Percentiles rank a stretch among this genome's conserved stretches.
Evolutionary conservation across 2,113 vertebrate species (phyloP).

Genomic region (Atherinomorus stipes): DNA sequence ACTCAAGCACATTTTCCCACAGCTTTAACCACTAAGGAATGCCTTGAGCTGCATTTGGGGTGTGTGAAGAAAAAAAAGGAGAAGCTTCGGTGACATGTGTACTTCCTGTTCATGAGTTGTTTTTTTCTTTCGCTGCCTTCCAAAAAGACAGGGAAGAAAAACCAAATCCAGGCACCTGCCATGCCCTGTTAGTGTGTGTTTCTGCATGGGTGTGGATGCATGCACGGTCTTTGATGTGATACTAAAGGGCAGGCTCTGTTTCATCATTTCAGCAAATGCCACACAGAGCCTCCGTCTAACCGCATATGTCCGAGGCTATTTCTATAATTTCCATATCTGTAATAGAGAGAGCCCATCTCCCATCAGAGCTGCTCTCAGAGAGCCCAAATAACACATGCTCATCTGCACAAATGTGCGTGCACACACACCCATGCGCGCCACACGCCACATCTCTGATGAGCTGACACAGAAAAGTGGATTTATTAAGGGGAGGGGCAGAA

Average conservation of each 20-base stretch:
- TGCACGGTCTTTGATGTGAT: constrained; percentile 21
- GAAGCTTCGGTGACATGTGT: constrained; percentile 12
- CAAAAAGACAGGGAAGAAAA: constrained; percentile 17
- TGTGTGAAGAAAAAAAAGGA: neutral
- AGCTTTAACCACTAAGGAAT: constrained; percentile 22
- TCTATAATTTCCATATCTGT: constrained; percentile 76
- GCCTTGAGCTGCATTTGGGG: neutral
- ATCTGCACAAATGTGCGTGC: constrained; percentile 34
- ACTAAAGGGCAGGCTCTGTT: constrained; percentile 48
- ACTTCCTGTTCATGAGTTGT: constrained; percentile 3
- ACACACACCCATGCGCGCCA: constrained; percentile 15
- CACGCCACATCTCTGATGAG: constrained; percentile 63
- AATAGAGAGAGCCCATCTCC: constrained; percentile 66
- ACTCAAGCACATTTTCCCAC: constrained; percentile 20
- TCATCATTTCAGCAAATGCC: constrained; percentile 75
- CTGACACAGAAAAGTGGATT: constrained; percentile 73
- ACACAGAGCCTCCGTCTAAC: constrained; percentile 66
- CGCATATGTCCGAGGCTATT: constrained; percentile 60
- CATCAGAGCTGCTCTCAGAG: constrained; percentile 41
- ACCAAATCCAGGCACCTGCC: constrained; percentile 20
- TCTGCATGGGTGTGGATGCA: neutral
- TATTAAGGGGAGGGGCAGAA: constrained; percentile 55
- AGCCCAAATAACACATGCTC: constrained; percentile 50
- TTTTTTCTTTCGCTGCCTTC: neutral
- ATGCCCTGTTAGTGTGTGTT: neutral